Evolutionary conservation across 2,888 invertebrate species (phyloP), one percentile per base, ranked within the genome.

Genomic region (Erebia epiphron): DNA sequence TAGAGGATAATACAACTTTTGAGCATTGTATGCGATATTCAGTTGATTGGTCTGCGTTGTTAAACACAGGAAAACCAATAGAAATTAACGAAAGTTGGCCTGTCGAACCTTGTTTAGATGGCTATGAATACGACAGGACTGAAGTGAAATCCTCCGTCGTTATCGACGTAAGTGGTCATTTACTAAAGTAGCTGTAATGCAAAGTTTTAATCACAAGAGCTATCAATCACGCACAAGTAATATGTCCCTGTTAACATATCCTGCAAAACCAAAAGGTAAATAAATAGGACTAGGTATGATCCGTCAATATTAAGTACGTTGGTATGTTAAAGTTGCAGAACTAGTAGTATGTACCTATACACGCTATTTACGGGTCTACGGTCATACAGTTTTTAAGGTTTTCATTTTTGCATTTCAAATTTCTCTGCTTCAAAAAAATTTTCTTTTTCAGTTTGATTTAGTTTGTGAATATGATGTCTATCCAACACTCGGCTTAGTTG

Each of bases 391-490:
- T 26, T 26, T 26, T 10, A 11, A 16, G 35, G 35, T 35, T 35
- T 35, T 7, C 35, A 35, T 35, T 35, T 35, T 16, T 9, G 54
- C 18, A 18, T 54, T 52, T 18, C 10, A 18, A 9, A 54, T 54
- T 16, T 54, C 50, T 3, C n/a, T 52, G 16, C 16, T 2, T 52
- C n/a, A 18, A 9, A 16, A 16, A 2, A 8, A 16, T 61, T 65
- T 41, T 1, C 21, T 65, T 94, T n/a, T 95, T 78, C 94, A 98
- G 98, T 98, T 97, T 88, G 95, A 98, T 91, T 94, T 98, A 81
- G 98, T 98, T 61, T 98, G 98, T 85, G 97, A 97, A 70, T 95
- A 95, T 77, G 96, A 96, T 75, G 97, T 98, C 78, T 98, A 98
- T 88, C 98, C 98, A 3, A 98, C 98, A 0, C 94, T 98, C 68